A percentile compares a stretch with the other conserved stretches of the same genome.
phyloP scores from a whole-genome alignment of 1,140 invertebrate genomes.

The Proctacanthus coquilletti region DNA sequence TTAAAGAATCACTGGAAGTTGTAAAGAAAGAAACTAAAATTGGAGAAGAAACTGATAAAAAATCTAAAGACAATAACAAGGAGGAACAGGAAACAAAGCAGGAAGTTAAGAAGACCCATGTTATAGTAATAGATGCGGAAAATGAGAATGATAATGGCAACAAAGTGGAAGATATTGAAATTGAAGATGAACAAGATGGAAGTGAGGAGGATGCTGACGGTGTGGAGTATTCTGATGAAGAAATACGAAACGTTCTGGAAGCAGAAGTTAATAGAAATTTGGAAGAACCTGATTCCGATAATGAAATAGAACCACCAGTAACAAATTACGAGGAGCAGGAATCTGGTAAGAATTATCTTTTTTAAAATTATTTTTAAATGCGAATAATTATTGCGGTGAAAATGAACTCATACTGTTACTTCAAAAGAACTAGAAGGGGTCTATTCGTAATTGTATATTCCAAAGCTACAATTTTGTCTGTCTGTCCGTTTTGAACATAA shows the following conservation, averaged over 20 bases:
- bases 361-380: background rate
- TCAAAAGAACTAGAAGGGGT: no score
- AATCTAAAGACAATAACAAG: background rate
- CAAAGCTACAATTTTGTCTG: no score
- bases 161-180: background rate
- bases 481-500: no score
- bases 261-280: background rate
- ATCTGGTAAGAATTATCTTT: background rate
- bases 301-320: background rate
- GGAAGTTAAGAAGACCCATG: background rate
- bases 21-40: constrained; percentile 3
- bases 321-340: background rate
- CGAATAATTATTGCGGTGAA: background rate
- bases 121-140: constrained; percentile 2
- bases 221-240: background rate
- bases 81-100: background rate
- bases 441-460: no score
- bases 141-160: constrained; percentile 2
- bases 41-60: constrained; percentile 1
- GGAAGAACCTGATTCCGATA: background rate
- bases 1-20: background rate
- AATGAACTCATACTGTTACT: constrained; percentile 3
- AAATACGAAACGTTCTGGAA: background rate
- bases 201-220: background rate
- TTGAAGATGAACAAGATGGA: background rate